These are phyloP conservation scores for Sthenelais limicola DNA, from an alignment of 2,888 invertebrate species.

Conservation along the genomic window DNA sequence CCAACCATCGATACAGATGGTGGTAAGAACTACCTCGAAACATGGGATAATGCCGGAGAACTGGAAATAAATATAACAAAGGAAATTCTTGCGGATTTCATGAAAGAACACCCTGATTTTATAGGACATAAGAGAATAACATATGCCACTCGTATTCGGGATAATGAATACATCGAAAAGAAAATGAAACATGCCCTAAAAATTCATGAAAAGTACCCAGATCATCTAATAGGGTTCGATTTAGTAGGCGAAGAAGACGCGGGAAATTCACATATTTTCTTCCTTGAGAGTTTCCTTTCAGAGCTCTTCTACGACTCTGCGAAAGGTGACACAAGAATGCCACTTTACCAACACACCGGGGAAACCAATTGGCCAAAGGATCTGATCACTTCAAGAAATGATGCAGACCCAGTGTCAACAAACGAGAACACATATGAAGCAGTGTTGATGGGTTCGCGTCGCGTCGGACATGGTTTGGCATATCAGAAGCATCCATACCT, in stretches of 20 bases:
- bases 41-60: constrained; percentile 1
- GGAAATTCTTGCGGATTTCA: constrained; percentile 9
- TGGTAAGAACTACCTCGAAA: constrained; percentile 19
- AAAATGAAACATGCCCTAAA: constrained; percentile 43
- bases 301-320: constrained; percentile 36
- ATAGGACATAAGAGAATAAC: constrained; percentile 36
- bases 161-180: constrained; percentile 6
- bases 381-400: constrained; percentile 44
- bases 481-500: constrained; percentile 54
- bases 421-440: constrained; percentile 55
- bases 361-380: constrained; percentile 55
- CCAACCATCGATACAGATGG: constrained; percentile 19
- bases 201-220: constrained; percentile 47
- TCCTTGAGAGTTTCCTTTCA: constrained; percentile 47
- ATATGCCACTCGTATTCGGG: not conserved
- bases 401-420: constrained; percentile 50
- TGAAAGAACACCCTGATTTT: constrained; percentile 18
- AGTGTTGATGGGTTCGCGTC: constrained; percentile 50
- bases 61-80: constrained; percentile 29
- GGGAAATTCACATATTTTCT: constrained; percentile 50
- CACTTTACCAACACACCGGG: constrained; percentile 51
- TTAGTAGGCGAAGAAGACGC: constrained; percentile 52
- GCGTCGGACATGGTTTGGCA: constrained; percentile 55
- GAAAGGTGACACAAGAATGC: constrained; percentile 41
- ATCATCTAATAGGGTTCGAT: constrained; percentile 52